Base-by-base conservation (phyloP, 2,888 invertebrate genomes). In the Corythucha ciliata region DNA sequence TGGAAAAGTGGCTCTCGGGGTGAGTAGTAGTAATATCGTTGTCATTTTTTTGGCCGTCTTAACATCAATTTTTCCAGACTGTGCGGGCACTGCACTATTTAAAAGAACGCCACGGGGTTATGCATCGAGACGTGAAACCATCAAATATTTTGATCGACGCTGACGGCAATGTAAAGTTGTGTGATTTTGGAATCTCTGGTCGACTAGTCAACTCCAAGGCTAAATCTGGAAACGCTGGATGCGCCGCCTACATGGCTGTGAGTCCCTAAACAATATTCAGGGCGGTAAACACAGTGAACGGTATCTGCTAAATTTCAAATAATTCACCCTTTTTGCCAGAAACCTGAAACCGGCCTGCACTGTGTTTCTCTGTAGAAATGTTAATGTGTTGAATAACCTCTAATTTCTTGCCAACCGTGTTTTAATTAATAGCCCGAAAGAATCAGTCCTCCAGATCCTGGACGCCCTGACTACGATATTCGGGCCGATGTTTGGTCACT, bases 161-260 rank as follows among this genome's bases (percentile, higher is more conserved):
- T 70, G 81, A 81, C 65, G 97, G 97, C 18, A 87, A 87, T 64
- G 89, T 98, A 7, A 98, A 99, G 71, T 74, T 98, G 27, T 99
- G 98, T 73, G 98, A 99, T 78, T 98, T 98, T 74, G 98, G 98
- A 60, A 98, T 98, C 68, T 96, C 96, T 67, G 98, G 97, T 18
- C 80, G 93, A 55, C 77, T 98, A 56, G 96, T 97, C 27, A 96
- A 97, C 74, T 97, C 96, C 42, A 93, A 94, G 74, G 97, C 96
- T 3, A 92, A 91, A 71, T 96, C 96, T 18, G 75, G 93, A 65
- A 92, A 90, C 68, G 94, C 92, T 3, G 97, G 96, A 34, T 97
- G 96, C 72, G 93, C 94, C n/a, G 96, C 94, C 1, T 98, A 97
- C 65, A 92, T 97, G 93, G 94, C 97, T 63, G 94, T 94, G 69